These are phyloP conservation scores for Lepidurus arcticus DNA, from an alignment of 1,140 invertebrate species.

Conservation along the genomic window DNA sequence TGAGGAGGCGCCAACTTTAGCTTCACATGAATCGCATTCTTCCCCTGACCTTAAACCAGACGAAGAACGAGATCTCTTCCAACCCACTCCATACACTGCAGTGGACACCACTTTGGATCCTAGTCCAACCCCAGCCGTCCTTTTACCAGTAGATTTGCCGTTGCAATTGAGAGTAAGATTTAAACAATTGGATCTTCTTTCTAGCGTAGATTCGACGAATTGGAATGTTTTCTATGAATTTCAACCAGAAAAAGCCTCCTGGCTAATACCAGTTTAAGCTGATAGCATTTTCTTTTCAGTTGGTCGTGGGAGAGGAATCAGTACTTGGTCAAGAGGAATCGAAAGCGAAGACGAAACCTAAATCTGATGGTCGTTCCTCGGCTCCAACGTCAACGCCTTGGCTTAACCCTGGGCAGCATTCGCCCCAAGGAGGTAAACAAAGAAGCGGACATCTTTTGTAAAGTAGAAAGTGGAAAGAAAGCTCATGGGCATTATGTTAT, in stretches of 20 bases:
- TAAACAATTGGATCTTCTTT: not conserved
- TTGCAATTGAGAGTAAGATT: constrained; percentile 36
- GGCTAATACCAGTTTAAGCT: constrained; percentile 15
- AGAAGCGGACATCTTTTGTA: constrained; percentile 23
- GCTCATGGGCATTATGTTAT: not conserved
- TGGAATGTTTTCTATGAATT: too few relatives aligned
- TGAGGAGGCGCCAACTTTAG: not conserved
- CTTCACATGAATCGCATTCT: not conserved
- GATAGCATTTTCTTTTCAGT: constrained; percentile 32
- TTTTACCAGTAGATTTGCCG: constrained; percentile 37
- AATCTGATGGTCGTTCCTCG: not conserved
- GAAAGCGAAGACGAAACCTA: constrained; percentile 16
- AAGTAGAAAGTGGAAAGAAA: constrained; percentile 10
- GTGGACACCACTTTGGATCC: not conserved
- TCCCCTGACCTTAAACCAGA: not conserved
- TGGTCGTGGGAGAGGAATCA: constrained; percentile 38
- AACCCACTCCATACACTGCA: not conserved
- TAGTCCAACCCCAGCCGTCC: not conserved
- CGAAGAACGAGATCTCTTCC: not conserved
- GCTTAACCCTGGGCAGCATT: constrained; percentile 21
- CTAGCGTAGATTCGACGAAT: not conserved
- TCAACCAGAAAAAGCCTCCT: not conserved
- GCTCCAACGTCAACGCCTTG: not conserved
- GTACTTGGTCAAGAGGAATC: constrained; percentile 32
- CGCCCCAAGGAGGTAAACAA: constrained; percentile 26